These are phyloP conservation scores for Ernsta delagoae DNA, from an alignment of 2,888 invertebrate species.

Conservation along the genomic window DNA sequence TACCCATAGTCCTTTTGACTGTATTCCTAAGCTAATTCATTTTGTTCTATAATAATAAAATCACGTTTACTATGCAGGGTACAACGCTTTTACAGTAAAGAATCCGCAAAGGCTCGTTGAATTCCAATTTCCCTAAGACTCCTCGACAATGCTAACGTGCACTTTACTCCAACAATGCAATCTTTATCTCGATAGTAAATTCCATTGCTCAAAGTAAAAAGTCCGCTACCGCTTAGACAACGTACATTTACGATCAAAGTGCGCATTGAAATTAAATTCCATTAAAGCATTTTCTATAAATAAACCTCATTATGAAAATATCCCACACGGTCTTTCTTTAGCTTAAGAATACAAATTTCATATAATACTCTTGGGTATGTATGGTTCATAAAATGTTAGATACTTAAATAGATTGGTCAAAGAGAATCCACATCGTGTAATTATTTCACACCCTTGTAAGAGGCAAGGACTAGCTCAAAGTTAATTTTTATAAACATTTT, in stretches of 20 bases:
- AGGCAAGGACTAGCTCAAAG: neutral
- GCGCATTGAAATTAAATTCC: neutral
- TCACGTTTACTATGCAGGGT: neutral
- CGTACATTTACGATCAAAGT: constrained; percentile 15
- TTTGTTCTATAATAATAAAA: too few species aligned
- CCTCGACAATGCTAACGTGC: constrained; percentile 48
- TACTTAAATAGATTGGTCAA: too few species aligned
- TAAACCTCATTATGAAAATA: neutral
- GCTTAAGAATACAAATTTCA: neutral
- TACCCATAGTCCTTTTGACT: too few species aligned
- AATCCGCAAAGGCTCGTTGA: constrained; percentile 52
- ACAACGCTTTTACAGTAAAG: constrained; percentile 48
- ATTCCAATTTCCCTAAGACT: constrained; percentile 51
- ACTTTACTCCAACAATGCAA: constrained; percentile 37
- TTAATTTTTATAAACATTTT: neutral
- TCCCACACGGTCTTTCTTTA: neutral
- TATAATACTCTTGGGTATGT: neutral
- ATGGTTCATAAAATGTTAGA: too few species aligned
- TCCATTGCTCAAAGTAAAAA: constrained; percentile 37
- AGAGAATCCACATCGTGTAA: too few species aligned
- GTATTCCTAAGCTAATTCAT: too few species aligned
- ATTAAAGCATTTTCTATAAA: neutral
- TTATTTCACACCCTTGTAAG: neutral
- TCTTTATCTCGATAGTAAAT: constrained; percentile 39
- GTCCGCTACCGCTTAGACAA: constrained; percentile 14